Percentiles rank a stretch among this genome's conserved stretches.
Evolutionary conservation across 2,113 vertebrate genomes (phyloP).

Genomic region (Rhynchopsitta pachyrhyncha): DNA sequence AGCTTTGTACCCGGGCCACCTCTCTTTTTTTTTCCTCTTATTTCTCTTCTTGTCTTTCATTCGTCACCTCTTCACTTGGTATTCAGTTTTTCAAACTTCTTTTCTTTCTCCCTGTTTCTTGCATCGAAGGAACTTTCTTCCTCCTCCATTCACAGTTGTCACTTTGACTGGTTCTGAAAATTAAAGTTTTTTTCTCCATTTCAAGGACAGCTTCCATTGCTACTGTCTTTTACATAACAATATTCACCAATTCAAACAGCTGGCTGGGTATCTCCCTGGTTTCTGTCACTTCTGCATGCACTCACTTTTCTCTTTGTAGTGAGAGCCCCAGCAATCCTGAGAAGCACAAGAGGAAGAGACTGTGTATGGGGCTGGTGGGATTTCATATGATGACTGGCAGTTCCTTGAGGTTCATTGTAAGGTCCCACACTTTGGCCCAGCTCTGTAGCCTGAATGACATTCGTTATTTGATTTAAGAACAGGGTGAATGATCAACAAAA

Average conservation of each 20-base stretch:
- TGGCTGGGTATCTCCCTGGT: rapidly evolving
- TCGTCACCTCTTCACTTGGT: not conserved
- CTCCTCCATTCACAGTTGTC: rapidly evolving
- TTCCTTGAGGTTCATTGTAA: not conserved
- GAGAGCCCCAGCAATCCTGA: not conserved
- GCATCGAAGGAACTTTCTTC: not conserved
- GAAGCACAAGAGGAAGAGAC: not conserved
- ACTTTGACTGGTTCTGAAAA: not conserved
- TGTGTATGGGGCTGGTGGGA: not conserved
- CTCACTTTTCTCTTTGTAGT: not conserved
- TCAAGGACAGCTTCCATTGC: not conserved
- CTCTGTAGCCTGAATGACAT: not conserved
- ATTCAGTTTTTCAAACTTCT: not conserved
- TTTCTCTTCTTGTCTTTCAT: not conserved
- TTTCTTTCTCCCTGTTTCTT: not conserved
- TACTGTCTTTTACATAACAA: not conserved
- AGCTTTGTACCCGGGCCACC: too few species aligned
- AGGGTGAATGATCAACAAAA: not conserved
- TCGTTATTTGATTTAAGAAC: not conserved
- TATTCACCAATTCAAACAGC: not conserved
- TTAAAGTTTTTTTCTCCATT: not conserved
- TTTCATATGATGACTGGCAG: not conserved
- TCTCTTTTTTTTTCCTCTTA: not conserved
- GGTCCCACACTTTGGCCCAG: not conserved
- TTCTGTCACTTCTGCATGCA: not conserved